Percentiles rank a stretch among this genome's conserved stretches.
phyloP scores from a whole-genome alignment of 2,888 invertebrate species.

The Phragmatobia fuliginosa region DNA sequence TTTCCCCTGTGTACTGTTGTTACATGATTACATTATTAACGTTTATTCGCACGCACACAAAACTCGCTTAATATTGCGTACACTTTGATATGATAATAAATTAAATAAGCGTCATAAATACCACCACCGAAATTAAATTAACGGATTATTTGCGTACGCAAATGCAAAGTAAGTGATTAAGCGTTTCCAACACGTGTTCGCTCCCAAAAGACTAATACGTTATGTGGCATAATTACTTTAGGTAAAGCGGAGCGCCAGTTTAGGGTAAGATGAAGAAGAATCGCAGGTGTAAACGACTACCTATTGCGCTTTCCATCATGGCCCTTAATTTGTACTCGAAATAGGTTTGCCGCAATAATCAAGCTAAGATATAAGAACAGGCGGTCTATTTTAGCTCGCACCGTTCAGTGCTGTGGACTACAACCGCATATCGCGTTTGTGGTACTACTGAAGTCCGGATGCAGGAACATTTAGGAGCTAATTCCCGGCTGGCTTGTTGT shows the following conservation, averaged over 20 bases:
- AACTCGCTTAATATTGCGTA: slow-evolving; percentile 76
- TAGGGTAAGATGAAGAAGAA: slow-evolving; percentile 85
- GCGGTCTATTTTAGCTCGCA: slow-evolving; percentile 72
- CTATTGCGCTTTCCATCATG: slow-evolving; percentile 82
- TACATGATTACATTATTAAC: slow-evolving; percentile 78
- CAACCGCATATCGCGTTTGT: slow-evolving; percentile 72
- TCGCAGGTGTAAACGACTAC: slow-evolving; percentile 84
- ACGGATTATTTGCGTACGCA: slow-evolving; percentile 83
- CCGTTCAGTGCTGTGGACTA: slow-evolving; percentile 46
- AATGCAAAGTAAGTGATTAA: slow-evolving; percentile 85
- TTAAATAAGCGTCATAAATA: slow-evolving; percentile 83
- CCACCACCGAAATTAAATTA: slow-evolving; percentile 81
- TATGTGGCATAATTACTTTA: slow-evolving; percentile 84
- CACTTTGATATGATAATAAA: slow-evolving; percentile 84
- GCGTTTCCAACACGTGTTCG: slow-evolving; percentile 81
- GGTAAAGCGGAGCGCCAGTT: slow-evolving; percentile 81
- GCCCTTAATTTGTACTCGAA: slow-evolving; percentile 48
- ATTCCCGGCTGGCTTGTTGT: slow-evolving; percentile 84
- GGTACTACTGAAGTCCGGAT: slow-evolving; percentile 78
- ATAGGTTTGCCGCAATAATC: slow-evolving; percentile 56
- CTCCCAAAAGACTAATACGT: slow-evolving; percentile 85
- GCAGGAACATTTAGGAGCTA: slow-evolving; percentile 80
- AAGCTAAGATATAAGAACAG: slow-evolving; percentile 62
- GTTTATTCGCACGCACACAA: slow-evolving; percentile 78
- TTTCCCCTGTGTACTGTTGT: slow-evolving; percentile 71